Evolutionary conservation across 2,113 vertebrate species (phyloP), one percentile per base, ranked within the genome.

Genomic region (Dromas ardeola): DNA sequence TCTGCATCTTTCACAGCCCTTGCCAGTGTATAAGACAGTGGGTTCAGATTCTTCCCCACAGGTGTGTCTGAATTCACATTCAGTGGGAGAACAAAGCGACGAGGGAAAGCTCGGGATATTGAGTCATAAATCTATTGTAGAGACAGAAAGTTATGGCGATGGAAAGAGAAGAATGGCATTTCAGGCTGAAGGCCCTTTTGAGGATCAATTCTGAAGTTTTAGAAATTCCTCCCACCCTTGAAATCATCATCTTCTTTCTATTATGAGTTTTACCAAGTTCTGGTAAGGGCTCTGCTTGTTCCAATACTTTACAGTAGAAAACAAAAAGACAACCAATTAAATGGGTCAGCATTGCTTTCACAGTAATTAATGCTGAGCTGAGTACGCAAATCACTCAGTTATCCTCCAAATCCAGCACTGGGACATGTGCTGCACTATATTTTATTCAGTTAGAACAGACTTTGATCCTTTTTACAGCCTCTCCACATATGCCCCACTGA

Each of bases 1-100:
- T 98, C 97, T 40, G 74, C 84, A 36, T 97, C 86, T 91, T 98
- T 99, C 95, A 99, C 97, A 81, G 99, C 99, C 4, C 97, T 98
- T 15, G 99, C 99, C 23, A 67, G 71, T 34, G 98, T 99, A 29
- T 97, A 98, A 53, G 97, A 66, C 81, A 98, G 93, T 0, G 98
- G 98, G 95, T 98, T 99, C 79, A 99, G 98, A 94, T 99, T 99
- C 91, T 98, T 97, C 42, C 97, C 98, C 52, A 93, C 86, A 0
- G 98, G 96, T 0, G 97, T 98, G 42, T 98, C 96, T 59, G 81
- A 43, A 70, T 93, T 98, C 85, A 99, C 94, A 5, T 96, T 40
- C 34, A 99, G 97, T 11, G 99, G 99, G 88, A 99, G 98, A 56
- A 99, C 99, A 84, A 99, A 99, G 25, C 99, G 99, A 6, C 98